phyloP scores from a whole-genome alignment of 1,140 invertebrate species.

The Hylaeus volcanicus region DNA sequence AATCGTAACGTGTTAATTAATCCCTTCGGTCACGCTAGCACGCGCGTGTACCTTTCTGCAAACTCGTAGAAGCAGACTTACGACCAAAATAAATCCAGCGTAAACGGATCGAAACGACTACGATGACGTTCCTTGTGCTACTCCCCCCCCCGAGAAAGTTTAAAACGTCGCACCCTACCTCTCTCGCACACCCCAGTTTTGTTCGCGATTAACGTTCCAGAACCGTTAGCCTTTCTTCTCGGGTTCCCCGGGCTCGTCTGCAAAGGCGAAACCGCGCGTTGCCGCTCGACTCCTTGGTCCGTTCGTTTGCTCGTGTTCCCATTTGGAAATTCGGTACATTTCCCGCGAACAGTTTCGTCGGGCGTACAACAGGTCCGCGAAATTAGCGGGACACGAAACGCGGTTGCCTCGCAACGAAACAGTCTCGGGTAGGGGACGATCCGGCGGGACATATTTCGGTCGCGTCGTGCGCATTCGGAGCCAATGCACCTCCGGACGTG shows the following conservation, averaged over 20 bases:
- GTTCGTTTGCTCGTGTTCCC: background rate
- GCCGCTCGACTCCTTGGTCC: background rate
- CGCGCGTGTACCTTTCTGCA: no score
- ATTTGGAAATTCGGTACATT: constrained; percentile 15
- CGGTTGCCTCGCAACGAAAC: constrained; percentile 1
- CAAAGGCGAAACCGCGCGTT: background rate
- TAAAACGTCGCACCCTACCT: no score
- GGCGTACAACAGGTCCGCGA: constrained; percentile 28
- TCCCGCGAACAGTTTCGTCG: constrained; percentile 21
- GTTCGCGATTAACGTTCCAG: background rate
- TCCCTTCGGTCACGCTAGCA: no score
- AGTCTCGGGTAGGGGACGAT: background rate
- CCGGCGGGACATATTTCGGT: constrained; percentile 17
- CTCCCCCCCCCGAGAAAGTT: no score
- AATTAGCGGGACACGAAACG: constrained; percentile 31
- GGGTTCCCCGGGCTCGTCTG: background rate
- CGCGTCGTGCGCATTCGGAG: constrained; percentile 29
- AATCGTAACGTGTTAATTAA: no score
- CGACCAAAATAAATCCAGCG: no score
- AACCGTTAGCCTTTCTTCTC: background rate
- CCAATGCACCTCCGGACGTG: constrained; percentile 25
- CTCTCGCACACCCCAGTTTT: background rate
- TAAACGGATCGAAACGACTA: no score
- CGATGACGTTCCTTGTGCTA: no score
- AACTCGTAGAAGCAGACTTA: no score